Evolutionary conservation across 23 tunicate genomes (phyloP).

Genomic region (Halocynthia aurantium): DNA sequence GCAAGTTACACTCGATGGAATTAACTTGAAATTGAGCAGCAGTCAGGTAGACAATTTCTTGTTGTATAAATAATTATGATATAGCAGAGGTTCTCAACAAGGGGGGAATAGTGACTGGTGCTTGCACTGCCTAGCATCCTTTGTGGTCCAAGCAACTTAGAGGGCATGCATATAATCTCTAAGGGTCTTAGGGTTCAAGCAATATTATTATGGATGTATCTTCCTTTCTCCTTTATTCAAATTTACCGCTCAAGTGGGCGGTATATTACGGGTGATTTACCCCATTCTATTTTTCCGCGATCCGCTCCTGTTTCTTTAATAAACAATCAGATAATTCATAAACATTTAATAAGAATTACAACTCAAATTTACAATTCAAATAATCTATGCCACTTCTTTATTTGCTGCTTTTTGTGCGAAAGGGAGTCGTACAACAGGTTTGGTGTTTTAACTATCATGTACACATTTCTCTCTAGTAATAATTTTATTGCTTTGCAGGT

Average conservation of each 20-base stretch:
- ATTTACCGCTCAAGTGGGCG: no score
- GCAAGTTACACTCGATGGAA: conserved; percentile 93
- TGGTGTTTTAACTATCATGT: conserved; percentile 10
- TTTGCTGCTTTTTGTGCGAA: not conserved
- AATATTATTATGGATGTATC: not conserved
- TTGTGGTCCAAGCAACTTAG: not conserved
- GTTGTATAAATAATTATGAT: conserved; percentile 7
- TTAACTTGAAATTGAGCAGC: conserved; percentile 76
- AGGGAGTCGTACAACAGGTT: conserved; percentile 41
- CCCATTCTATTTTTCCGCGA: no score
- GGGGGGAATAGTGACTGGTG: no score
- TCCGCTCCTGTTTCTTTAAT: no score
- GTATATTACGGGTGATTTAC: no score
- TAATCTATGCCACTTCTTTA: not conserved
- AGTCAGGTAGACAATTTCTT: conserved; percentile 47
- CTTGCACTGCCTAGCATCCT: not conserved
- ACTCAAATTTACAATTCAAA: no score
- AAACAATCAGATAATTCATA: no score
- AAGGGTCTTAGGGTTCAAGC: not conserved
- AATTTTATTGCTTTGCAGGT: conserved; percentile 26
- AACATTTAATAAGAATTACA: no score
- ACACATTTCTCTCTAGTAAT: not conserved
- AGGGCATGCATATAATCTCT: not conserved
- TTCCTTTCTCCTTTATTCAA: no score
- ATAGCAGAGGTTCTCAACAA: not conserved